phyloP scores from a whole-genome alignment of 1,140 invertebrate genomes.

The Drosophila ohnishii region DNA sequence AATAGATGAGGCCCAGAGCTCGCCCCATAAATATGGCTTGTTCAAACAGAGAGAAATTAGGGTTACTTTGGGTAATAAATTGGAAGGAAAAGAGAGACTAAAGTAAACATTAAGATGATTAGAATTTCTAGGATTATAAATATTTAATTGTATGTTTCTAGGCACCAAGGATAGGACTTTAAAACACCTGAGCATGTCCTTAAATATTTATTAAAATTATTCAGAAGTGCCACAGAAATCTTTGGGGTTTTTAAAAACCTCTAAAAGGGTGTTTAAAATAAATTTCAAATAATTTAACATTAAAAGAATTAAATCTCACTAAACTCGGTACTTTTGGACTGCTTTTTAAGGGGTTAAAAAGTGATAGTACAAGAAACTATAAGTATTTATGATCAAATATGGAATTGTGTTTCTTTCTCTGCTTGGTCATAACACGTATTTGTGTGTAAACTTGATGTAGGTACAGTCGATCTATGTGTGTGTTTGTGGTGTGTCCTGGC shows the following conservation, averaged over 20 bases:
- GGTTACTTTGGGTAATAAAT: not conserved
- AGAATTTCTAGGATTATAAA: too few species aligned
- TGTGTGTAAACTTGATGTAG: slow-evolving; percentile 33
- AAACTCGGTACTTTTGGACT: not conserved
- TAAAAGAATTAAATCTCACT: too few species aligned
- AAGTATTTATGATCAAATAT: not conserved
- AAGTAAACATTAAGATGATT: too few species aligned
- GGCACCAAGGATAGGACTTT: too few species aligned
- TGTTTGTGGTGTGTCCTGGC: slow-evolving; percentile 24
- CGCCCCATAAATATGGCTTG: slow-evolving; percentile 16
- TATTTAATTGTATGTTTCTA: not conserved
- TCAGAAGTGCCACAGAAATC: not conserved
- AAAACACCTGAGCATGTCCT: not conserved
- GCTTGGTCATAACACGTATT: not conserved
- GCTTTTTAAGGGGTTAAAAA: not conserved
- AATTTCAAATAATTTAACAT: too few species aligned
- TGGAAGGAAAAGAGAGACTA: not conserved
- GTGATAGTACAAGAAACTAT: not conserved
- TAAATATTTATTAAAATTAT: not conserved
- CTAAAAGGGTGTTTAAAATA: not conserved
- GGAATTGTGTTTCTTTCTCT: not conserved
- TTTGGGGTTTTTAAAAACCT: not conserved
- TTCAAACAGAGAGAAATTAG: not conserved
- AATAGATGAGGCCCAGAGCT: slow-evolving; percentile 66
- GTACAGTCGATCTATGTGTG: slow-evolving; percentile 52